Evolutionary conservation across 2,113 vertebrate genomes (phyloP).

Genomic region (Pygoscelis adeliae): DNA sequence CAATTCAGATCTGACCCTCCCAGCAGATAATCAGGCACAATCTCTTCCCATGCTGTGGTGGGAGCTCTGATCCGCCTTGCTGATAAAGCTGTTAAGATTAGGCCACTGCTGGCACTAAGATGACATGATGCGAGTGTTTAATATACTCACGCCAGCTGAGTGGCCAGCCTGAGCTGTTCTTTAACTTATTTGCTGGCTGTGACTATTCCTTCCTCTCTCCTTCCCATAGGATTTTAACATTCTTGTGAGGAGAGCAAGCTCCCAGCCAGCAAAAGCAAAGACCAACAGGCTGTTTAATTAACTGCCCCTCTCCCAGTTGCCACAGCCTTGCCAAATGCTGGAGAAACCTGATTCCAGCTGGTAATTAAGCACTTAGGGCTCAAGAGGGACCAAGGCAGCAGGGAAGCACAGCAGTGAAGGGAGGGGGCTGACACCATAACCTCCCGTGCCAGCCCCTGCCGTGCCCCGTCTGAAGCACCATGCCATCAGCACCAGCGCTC

Average conservation of each 20-base stretch:
- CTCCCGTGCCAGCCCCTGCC: neutral
- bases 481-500: neutral
- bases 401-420: neutral
- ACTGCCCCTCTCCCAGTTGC: neutral
- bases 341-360: neutral
- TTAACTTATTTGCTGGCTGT: neutral
- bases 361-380: neutral
- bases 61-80: neutral
- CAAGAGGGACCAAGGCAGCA: neutral
- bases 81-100: constrained; percentile 4
- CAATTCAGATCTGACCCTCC: neutral
- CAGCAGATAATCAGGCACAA: neutral
- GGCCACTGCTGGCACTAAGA: neutral
- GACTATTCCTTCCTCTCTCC: neutral
- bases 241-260: neutral
- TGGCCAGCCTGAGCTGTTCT: neutral
- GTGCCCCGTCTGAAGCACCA: neutral
- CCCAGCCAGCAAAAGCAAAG: neutral
- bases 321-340: neutral
- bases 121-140: neutral
- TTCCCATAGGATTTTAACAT: constrained; percentile 42
- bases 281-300: constrained; percentile 2
- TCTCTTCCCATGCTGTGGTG: neutral
- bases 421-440: neutral
- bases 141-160: neutral